Percentiles rank a stretch among this genome's conserved stretches.
Conservation (phyloP, 2,113 vertebrate genomes). For the Phrynosoma blainvillii region DNA sequence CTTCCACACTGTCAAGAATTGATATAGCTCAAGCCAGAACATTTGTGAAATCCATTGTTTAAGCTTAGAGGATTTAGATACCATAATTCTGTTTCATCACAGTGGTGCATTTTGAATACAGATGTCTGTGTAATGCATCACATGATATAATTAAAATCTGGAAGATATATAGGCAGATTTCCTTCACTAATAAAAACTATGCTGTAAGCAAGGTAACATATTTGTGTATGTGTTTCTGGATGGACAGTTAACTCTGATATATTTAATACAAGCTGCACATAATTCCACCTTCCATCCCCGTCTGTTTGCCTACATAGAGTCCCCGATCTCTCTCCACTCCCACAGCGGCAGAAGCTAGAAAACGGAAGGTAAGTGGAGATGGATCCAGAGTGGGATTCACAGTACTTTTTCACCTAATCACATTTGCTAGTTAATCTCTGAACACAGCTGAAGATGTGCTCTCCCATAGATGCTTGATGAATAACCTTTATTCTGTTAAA, state of each 20-base stretch:
- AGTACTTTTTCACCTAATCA: not conserved
- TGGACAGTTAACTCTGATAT: not conserved
- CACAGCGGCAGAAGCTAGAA: not conserved
- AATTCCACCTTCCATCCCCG: not conserved
- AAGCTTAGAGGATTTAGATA: slow-evolving; percentile 31
- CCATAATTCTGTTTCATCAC: slow-evolving; percentile 12
- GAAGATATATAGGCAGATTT: not conserved
- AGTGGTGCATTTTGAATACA: not conserved
- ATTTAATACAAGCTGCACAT: not conserved
- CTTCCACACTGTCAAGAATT: slow-evolving; percentile 21
- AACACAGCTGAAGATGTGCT: not conserved
- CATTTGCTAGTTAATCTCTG: not conserved
- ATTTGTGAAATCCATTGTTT: not conserved
- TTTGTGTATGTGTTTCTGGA: not conserved
- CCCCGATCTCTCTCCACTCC: too few species aligned
- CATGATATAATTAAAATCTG: slow-evolving; percentile 16
- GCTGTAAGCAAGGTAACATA: not conserved
- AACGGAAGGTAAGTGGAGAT: not conserved
- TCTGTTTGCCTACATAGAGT: not conserved
- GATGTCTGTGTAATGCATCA: slow-evolving; percentile 11
- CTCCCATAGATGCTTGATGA: not conserved
- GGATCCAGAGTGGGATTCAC: not conserved
- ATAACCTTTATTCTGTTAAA: not conserved
- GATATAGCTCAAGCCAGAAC: not conserved
- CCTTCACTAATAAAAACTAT: not conserved